Evolutionary conservation across 2,113 vertebrate genomes (phyloP).

Genomic region (Eudyptes chrysolophus): DNA sequence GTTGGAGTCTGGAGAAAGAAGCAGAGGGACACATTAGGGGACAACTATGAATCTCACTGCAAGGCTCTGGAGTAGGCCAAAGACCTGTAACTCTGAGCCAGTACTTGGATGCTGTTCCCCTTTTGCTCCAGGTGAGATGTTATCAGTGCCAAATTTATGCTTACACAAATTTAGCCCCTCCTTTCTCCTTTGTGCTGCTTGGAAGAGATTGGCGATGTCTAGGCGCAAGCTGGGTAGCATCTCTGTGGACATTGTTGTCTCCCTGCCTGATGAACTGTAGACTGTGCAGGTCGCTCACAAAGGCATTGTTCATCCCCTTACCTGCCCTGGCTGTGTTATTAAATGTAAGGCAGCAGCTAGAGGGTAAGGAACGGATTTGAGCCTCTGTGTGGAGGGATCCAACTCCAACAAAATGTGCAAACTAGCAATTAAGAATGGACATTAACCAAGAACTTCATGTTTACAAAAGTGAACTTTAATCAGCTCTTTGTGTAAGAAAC

Average conservation of each 20-base stretch:
- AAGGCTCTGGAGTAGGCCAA: not conserved
- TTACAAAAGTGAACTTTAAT: not conserved
- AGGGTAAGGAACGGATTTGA: not conserved
- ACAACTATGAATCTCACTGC: not conserved
- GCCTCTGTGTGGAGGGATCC: not conserved
- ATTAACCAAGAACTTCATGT: not conserved
- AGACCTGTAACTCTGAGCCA: not conserved
- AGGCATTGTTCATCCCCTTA: not conserved
- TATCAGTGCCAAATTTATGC: not conserved
- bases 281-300: accelerated
- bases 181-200: not conserved
- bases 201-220: not conserved
- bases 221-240: not conserved
- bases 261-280: not conserved
- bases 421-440: not conserved
- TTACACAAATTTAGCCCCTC: not conserved
- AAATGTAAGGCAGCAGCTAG: not conserved
- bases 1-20: not conserved
- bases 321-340: not conserved
- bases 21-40: not conserved
- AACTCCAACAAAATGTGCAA: not conserved
- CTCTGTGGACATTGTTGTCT: not conserved
- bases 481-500: not conserved
- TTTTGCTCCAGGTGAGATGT: not conserved
- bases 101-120: not conserved